Evolutionary conservation across 2,113 vertebrate species (phyloP).

Genomic region (Macaca mulatta): DNA sequence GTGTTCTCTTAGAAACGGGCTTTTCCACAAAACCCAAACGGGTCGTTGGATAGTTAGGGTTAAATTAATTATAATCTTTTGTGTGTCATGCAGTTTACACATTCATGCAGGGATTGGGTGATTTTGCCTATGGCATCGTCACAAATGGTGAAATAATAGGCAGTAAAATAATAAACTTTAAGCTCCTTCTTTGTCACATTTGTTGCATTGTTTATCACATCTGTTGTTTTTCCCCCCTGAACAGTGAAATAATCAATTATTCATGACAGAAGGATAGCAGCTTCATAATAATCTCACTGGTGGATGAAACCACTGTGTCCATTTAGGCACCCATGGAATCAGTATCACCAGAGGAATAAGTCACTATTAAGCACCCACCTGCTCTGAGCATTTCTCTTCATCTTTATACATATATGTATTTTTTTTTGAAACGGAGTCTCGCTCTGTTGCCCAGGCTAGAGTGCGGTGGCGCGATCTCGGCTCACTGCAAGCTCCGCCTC

Average conservation of each 20-base stretch:
- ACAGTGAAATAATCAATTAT: constrained; percentile 75
- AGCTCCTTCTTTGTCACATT: constrained; percentile 51
- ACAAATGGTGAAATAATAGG: constrained; percentile 71
- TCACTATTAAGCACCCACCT: constrained; percentile 72
- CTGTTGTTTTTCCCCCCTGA: constrained; percentile 30
- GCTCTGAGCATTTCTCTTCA: constrained; percentile 61
- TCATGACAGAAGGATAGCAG: constrained; percentile 70
- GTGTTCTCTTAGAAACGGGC: neutral
- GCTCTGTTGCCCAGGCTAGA: too few species aligned
- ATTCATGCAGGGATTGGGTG: neutral
- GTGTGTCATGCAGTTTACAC: constrained; percentile 48
- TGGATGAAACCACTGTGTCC: constrained; percentile 66
- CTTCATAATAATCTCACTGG: constrained; percentile 73
- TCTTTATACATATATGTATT: neutral
- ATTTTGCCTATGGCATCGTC: constrained; percentile 51
- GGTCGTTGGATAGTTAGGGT: constrained; percentile 32
- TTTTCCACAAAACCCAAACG: constrained; percentile 45
- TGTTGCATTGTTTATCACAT: constrained; percentile 71
- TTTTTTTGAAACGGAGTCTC: too few species aligned
- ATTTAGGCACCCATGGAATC: constrained; percentile 20
- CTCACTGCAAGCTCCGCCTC: too few species aligned
- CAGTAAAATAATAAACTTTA: constrained; percentile 68
- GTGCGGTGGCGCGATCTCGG: too few species aligned
- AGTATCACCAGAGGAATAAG: constrained; percentile 66
- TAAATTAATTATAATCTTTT: constrained; percentile 71